Base-by-base conservation (phyloP, 2,797 vertebrate species). In the Darevskia mixta region DNA sequence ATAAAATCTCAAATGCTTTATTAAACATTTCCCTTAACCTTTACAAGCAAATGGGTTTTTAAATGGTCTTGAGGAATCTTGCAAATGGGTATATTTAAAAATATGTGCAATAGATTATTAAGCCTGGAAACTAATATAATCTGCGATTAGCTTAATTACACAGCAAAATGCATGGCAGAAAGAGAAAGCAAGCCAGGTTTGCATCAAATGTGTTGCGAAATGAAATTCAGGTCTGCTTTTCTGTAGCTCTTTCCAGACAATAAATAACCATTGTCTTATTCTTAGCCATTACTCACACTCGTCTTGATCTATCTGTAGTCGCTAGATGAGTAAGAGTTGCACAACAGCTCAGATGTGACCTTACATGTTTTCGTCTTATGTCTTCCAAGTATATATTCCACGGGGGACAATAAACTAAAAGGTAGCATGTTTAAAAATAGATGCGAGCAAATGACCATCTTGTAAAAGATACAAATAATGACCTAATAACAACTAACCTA, bases 1-100 rank as follows among this genome's bases (percentile, higher is more conserved):
- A 95, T 95, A 95, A 92, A 67, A 81, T 66, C 81, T 67, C 72
- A 91, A 29, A 87, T 72, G 82, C 61, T 93, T 90, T 81, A 55
- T 79, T 82, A 88, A 78, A 49, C 25, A 69, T 92, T 91, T 88
- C 61, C 82, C 29, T 87, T 88, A 88, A 88, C 61, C 67, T 90
- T 92, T 95, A 89, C 75, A 17, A 77, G 69, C 85, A 89, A 88
- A 71, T 67, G 83, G 64, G 38, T 81, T 92, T 92, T 88, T 84
- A 93, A 17, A 72, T 87, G 69, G 4, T 38, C 25, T 4, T 1
- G 49, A 29, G 75, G 82, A 88, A 69, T 86, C 85, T 79, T 90
- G 38, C 55, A 87, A 76, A 23, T 80, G 86, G 49, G 15, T 55
- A 88, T 90, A 91, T 79, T 69, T 76, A 88, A 75, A 90, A 92